These are phyloP conservation scores for Calliphora vomitoria DNA, from an alignment of 2,888 invertebrate species.

Conservation along the genomic window DNA sequence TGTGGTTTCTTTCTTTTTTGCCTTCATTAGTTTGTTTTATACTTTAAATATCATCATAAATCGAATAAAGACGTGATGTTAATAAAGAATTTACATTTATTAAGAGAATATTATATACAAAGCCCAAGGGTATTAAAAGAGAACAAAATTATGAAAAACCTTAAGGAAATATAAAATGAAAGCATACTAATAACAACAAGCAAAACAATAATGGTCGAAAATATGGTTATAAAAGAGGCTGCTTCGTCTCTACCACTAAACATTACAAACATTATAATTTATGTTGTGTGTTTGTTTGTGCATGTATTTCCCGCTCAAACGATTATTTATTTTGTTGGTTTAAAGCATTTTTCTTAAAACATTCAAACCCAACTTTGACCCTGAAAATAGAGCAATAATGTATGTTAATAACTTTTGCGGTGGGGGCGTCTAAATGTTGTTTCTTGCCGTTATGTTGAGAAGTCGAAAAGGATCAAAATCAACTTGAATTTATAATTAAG, in stretches of 20 bases:
- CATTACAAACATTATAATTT: conserved; percentile 15
- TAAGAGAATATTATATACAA: conserved; percentile 17
- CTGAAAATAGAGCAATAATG: conserved; percentile 8
- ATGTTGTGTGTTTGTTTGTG: background rate
- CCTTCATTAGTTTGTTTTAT: background rate
- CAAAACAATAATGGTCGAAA: background rate
- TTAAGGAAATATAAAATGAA: background rate
- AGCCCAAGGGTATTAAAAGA: conserved; percentile 31
- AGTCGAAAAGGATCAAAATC: conserved; percentile 41
- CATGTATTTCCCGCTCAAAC: background rate
- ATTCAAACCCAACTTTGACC: background rate
- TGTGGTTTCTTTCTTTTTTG: background rate
- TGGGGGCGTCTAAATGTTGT: conserved; percentile 20
- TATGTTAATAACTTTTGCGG: conserved; percentile 4
- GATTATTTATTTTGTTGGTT: conserved; percentile 22
- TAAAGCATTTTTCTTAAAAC: conserved; percentile 7
- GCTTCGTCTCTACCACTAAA: conserved; percentile 5
- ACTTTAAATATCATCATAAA: conserved; percentile 57
- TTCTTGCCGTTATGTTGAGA: conserved; percentile 1
- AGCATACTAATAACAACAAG: conserved; percentile 14
- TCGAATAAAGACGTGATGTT: conserved; percentile 66
- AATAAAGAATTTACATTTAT: conserved; percentile 62
- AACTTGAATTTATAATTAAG: conserved; percentile 52
- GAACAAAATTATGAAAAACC: conserved; percentile 4
- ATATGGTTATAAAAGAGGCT: background rate